These are phyloP conservation scores for Salmo trutta DNA, from an alignment of 2,797 vertebrate genomes.

Conservation along the genomic window DNA sequence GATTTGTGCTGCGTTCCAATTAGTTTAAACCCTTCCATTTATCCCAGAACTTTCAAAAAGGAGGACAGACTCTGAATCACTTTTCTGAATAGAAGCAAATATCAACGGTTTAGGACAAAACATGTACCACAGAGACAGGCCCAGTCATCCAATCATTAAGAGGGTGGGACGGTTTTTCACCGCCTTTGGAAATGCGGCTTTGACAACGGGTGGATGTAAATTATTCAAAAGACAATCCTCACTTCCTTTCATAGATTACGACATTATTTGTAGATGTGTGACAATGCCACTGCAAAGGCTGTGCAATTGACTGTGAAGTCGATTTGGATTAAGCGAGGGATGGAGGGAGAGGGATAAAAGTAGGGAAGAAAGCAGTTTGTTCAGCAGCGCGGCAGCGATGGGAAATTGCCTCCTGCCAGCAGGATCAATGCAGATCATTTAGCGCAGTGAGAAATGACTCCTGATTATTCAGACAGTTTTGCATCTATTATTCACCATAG, in stretches of 20 bases:
- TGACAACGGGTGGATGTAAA: constrained; percentile 54
- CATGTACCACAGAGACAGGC: constrained; percentile 44
- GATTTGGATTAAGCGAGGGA: constrained; percentile 15
- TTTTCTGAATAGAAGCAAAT: constrained; percentile 9
- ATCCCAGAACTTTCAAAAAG: not conserved
- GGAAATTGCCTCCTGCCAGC: constrained; percentile 69
- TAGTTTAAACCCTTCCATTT: too few relatives aligned
- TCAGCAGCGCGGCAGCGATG: constrained; percentile 58
- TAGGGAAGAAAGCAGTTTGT: constrained; percentile 21
- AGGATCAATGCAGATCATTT: constrained; percentile 75
- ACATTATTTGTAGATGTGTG: constrained; percentile 62
- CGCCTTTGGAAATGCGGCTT: constrained; percentile 53
- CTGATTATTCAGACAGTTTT: constrained; percentile 73
- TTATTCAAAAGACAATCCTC: constrained; percentile 35
- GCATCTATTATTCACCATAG: constrained; percentile 58
- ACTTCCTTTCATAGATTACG: constrained; percentile 63
- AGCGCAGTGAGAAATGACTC: constrained; percentile 69
- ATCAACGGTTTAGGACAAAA: constrained; percentile 40
- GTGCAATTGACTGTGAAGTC: constrained; percentile 35
- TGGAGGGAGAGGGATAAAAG: constrained; percentile 6
- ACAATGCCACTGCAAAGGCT: constrained; percentile 51
- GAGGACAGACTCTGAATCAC: not conserved
- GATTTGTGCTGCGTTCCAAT: too few relatives aligned
- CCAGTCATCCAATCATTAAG: constrained; percentile 56
- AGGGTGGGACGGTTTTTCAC: constrained; percentile 41